These are phyloP conservation scores for Exocentrus adspersus DNA, from an alignment of 2,888 invertebrate genomes.

Conservation along the genomic window DNA sequence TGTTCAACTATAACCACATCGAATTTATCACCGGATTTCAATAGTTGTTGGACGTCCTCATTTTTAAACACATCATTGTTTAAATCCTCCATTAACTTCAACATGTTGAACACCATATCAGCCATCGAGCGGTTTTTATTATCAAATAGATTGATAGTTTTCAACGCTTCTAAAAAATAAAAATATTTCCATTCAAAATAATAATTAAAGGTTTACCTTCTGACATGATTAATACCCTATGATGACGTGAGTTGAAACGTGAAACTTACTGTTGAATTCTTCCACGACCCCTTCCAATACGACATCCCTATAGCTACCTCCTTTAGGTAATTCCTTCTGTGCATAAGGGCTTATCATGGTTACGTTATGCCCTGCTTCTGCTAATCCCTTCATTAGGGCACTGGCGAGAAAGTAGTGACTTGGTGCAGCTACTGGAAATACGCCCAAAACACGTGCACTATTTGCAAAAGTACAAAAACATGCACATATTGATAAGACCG, in stretches of 20 bases:
- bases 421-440: slow-evolving; percentile 25
- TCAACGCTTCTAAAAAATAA: background rate
- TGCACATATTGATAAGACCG: too few relatives aligned
- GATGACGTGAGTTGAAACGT: background rate
- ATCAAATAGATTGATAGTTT: background rate
- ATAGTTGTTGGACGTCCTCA: slow-evolving; percentile 55
- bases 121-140: background rate
- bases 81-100: background rate
- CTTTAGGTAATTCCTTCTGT: slow-evolving; percentile 43
- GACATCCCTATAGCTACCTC: slow-evolving; percentile 23
- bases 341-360: slow-evolving; percentile 47
- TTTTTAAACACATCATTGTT: background rate
- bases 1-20: slow-evolving; percentile 60
- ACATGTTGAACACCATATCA: background rate
- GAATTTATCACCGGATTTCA: slow-evolving; percentile 55
- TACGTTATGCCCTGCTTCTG: slow-evolving; percentile 50
- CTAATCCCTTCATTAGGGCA: slow-evolving; percentile 46
- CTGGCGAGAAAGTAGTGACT: slow-evolving; percentile 43
- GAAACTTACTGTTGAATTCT: slow-evolving; percentile 64
- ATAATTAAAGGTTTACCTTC: too few relatives aligned
- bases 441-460: slow-evolving; percentile 29
- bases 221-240: background rate
- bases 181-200: too few relatives aligned
- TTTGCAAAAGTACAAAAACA: background rate
- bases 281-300: slow-evolving; percentile 67